These are phyloP conservation scores for Crotophaga sulcirostris DNA, from an alignment of 2,113 vertebrate genomes.

Conservation along the genomic window DNA sequence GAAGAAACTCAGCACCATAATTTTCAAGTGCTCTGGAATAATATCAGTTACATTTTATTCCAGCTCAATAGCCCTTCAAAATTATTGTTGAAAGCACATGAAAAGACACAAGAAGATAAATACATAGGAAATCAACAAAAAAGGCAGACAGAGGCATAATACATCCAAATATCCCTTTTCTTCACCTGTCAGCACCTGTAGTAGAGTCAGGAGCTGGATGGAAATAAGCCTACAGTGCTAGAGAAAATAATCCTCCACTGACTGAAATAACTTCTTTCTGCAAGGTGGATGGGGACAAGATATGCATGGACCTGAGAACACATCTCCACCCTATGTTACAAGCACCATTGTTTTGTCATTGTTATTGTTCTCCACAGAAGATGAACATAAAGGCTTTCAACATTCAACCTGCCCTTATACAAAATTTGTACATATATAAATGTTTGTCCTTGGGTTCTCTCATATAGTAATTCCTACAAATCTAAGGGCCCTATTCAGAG, in stretches of 20 bases:
- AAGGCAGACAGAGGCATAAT: background rate
- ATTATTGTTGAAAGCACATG: background rate
- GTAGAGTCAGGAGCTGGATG: background rate
- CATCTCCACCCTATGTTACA: background rate
- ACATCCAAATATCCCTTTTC: background rate
- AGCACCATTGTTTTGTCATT: background rate
- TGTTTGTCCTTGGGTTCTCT: background rate
- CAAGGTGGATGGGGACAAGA: background rate
- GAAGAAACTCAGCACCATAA: background rate
- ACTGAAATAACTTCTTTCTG: background rate
- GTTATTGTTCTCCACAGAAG: background rate
- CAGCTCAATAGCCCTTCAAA: background rate
- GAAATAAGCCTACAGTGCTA: background rate
- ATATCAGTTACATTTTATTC: background rate
- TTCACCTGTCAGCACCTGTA: accelerated
- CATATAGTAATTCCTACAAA: background rate
- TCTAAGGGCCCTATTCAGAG: background rate
- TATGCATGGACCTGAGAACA: background rate
- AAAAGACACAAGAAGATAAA: background rate
- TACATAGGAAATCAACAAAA: background rate
- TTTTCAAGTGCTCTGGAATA: background rate
- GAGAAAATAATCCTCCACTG: background rate
- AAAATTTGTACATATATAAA: background rate
- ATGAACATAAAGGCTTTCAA: background rate
- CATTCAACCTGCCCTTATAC: accelerated